Evolutionary conservation across 2,797 vertebrate genomes (phyloP), one percentile per base, ranked within the genome.

Genomic region (Squalus acanthias): DNA sequence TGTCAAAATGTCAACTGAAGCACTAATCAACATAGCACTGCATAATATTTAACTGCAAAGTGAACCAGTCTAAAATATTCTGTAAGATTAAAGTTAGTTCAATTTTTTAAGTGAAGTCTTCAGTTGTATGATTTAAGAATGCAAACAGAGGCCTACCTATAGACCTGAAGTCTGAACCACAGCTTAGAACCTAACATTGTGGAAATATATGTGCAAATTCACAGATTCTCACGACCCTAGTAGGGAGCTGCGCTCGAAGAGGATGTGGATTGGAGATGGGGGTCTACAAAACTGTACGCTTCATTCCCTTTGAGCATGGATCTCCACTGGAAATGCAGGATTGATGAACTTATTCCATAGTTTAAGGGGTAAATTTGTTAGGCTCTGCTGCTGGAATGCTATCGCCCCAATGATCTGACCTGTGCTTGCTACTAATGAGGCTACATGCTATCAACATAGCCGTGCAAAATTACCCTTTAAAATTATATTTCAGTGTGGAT

Each of bases 1-100:
- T 95, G 93, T 60, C 29, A 95, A 60, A 95, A 60, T 95, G 69
- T 95, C 39, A 95, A 76, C 63, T 67, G 65, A 93, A 69, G 70
- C 29, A 95, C 13, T 3, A n/a, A 76, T n/a, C 26, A 53, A 69
- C 70, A 72, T 50, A 46, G 70, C 50, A 95, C 69, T 74, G 69
- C 69, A 72, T 53, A 95, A 95, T 95, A 92, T 92, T n/a, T 92
- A 20, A n/a, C 17, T 67, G 17, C 17, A n/a, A 93, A 69, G 8
- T 46, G n/a, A 46, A 46, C 8, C 17, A 93, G 1, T 93, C 63
- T 39, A 93, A 93, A 93, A 69, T 91, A 39, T 67, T 0, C 20
- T 93, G 39, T 69, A 93, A 69, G 24, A 46, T 24, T 69, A 4
- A 10, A 39, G 24, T 10, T 69, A 93, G 82, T 85, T 85, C 17